These are phyloP conservation scores for Lithosia quadra DNA, from an alignment of 2,888 invertebrate genomes.

Conservation along the genomic window DNA sequence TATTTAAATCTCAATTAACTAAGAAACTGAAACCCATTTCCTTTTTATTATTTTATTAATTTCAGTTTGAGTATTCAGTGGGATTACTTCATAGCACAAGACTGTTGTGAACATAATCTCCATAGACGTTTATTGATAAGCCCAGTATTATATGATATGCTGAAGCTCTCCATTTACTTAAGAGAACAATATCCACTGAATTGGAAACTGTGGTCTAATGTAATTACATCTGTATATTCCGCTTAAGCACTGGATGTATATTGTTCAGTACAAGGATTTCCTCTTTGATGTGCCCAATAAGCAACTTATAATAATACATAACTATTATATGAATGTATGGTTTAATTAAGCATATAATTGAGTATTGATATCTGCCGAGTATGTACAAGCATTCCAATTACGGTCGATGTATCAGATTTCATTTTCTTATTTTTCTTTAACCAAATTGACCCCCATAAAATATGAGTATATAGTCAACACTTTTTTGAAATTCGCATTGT, in stretches of 20 bases:
- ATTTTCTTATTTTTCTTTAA: no score
- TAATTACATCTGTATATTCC: slow-evolving; percentile 45
- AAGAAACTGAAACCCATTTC: slow-evolving; percentile 2
- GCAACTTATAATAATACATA: slow-evolving; percentile 32
- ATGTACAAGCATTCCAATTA: background rate
- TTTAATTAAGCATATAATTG: background rate
- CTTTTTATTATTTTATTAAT: background rate
- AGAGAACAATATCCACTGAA: slow-evolving; percentile 43
- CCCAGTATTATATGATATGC: slow-evolving; percentile 14
- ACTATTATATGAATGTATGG: background rate
- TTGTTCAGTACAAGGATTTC: slow-evolving; percentile 43
- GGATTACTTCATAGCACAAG: background rate
- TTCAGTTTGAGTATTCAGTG: background rate
- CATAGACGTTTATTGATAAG: slow-evolving; percentile 7
- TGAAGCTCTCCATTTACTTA: slow-evolving; percentile 38
- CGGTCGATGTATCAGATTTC: background rate
- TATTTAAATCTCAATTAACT: background rate
- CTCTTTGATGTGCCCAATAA: slow-evolving; percentile 34
- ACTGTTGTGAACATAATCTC: slow-evolving; percentile 9
- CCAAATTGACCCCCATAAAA: no score
- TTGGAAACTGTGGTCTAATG: slow-evolving; percentile 36
- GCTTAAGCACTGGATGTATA: slow-evolving; percentile 36
- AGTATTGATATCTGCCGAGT: background rate
- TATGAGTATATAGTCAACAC: no score
- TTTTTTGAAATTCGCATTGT: background rate